A percentile compares a stretch with the other conserved stretches of the same genome.
These are phyloP conservation scores for Elmis aenea DNA, from an alignment of 2,888 invertebrate species.

Conservation along the genomic window DNA sequence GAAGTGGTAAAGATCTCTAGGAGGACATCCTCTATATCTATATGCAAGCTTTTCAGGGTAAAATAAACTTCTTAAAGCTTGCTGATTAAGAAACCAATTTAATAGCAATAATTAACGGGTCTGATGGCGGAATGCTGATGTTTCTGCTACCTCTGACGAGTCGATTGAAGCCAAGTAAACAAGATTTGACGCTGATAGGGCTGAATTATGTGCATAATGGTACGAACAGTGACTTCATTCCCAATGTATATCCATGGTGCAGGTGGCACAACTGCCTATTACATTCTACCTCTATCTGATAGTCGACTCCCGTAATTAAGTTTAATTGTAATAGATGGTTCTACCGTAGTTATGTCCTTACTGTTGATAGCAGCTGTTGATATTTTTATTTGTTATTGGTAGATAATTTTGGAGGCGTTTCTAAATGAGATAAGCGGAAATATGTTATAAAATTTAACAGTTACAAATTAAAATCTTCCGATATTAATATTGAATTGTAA, in stretches of 20 bases:
- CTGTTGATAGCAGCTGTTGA: slow-evolving; percentile 2
- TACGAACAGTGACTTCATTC: slow-evolving; percentile 29
- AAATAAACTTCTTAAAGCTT: no score
- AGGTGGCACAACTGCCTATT: slow-evolving; percentile 37
- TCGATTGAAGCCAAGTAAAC: slow-evolving; percentile 24
- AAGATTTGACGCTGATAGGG: slow-evolving; percentile 32
- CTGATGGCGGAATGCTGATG: neutral
- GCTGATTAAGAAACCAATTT: no score
- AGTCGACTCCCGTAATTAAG: slow-evolving; percentile 33
- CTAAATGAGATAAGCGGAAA: no score
- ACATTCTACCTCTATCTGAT: slow-evolving; percentile 34
- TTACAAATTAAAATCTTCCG: no score
- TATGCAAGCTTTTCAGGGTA: no score
- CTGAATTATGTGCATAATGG: slow-evolving; percentile 30
- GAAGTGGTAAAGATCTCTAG: no score
- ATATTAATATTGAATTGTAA: no score
- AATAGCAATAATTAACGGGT: neutral
- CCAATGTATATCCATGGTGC: slow-evolving; percentile 32
- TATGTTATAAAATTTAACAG: no score
- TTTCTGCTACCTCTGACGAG: slow-evolving; percentile 15
- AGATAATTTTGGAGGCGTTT: no score
- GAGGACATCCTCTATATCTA: no score
- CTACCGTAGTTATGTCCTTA: slow-evolving; percentile 12
- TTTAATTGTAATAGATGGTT: slow-evolving; percentile 35
- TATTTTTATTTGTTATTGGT: slow-evolving; percentile 1